These are phyloP conservation scores for Laothoe populi DNA, from an alignment of 2,888 invertebrate species.

Conservation along the genomic window DNA sequence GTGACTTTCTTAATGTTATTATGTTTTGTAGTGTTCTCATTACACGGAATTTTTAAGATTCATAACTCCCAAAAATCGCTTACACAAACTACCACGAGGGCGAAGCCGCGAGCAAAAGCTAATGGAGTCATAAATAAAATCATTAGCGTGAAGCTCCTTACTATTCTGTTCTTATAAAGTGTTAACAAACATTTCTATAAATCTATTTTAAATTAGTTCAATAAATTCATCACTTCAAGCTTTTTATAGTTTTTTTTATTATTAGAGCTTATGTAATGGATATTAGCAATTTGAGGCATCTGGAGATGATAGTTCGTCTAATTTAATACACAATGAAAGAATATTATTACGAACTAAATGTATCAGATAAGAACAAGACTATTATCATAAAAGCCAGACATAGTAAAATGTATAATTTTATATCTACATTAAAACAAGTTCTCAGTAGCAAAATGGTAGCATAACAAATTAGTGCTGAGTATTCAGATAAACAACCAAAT, in stretches of 20 bases:
- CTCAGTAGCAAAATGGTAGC: not conserved
- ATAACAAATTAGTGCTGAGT: slow-evolving; percentile 5
- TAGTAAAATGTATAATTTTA: not conserved
- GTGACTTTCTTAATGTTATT: too few species aligned
- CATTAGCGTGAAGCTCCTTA: too few species aligned
- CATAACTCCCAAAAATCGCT: too few species aligned
- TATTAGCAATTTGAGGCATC: slow-evolving; percentile 17
- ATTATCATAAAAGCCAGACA: slow-evolving; percentile 8
- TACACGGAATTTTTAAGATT: too few species aligned
- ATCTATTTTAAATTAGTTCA: not conserved
- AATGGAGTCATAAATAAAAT: too few species aligned
- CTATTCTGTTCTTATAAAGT: not conserved
- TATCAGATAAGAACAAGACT: not conserved
- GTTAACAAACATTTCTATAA: not conserved
- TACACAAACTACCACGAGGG: too few species aligned
- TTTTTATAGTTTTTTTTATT: not conserved
- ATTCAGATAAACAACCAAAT: not conserved
- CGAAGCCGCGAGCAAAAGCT: too few species aligned
- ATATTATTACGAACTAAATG: slow-evolving; percentile 8
- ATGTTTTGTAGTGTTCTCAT: too few species aligned
- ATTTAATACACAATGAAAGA: slow-evolving; percentile 19
- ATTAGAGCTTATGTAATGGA: not conserved
- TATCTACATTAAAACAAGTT: not conserved
- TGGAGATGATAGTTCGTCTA: not conserved
- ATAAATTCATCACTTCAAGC: not conserved